Evolutionary conservation across 2,113 vertebrate species (phyloP).

Genomic region (Paramisgurnus dabryanus): DNA sequence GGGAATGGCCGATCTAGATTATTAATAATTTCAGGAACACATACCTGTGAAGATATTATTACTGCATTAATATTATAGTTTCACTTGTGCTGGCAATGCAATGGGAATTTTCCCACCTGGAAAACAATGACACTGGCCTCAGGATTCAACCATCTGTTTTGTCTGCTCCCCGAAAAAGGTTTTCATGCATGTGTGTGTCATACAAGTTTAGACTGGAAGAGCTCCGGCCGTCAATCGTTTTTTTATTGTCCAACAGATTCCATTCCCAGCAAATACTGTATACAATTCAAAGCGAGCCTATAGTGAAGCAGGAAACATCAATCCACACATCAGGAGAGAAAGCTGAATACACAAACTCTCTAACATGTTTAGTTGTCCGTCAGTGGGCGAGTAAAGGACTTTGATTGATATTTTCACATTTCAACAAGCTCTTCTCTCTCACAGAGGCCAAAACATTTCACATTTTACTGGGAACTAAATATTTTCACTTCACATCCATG

Average conservation of each 20-base stretch:
- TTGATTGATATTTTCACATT: constrained; percentile 8
- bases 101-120: constrained; percentile 72
- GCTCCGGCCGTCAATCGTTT: constrained; percentile 28
- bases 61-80: constrained; percentile 51
- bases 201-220: constrained; percentile 47
- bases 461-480: background rate
- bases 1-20: no score
- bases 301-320: constrained; percentile 31
- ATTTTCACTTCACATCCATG: background rate
- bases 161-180: constrained; percentile 51
- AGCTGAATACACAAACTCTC: constrained; percentile 52
- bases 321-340: background rate
- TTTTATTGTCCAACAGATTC: constrained; percentile 15
- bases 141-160: constrained; percentile 71
- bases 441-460: background rate
- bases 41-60: constrained; percentile 66
- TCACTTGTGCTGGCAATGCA: constrained; percentile 64
- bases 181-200: constrained; percentile 28
- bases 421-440: background rate
- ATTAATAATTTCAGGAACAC: constrained; percentile 51
- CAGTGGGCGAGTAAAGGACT: constrained; percentile 5
- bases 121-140: constrained; percentile 69
- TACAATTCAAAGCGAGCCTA: constrained; percentile 46
- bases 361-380: constrained; percentile 30
- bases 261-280: background rate